Evolutionary conservation across 2,888 invertebrate species (phyloP).

Genomic region (Drosophila cracens): DNA sequence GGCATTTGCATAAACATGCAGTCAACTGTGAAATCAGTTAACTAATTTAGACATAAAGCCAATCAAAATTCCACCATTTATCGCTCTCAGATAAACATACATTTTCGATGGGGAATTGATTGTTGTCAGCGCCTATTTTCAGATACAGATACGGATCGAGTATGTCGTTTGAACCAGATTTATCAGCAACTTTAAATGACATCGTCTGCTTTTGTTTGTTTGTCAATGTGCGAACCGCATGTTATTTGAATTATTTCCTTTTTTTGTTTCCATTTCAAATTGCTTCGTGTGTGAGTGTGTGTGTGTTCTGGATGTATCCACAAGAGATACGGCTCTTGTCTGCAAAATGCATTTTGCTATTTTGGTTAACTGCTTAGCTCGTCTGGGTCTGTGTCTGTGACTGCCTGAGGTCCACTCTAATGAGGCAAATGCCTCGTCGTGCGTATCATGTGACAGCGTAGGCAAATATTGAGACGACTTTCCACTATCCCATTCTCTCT

Average conservation of each 20-base stretch:
- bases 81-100: conserved; percentile 12
- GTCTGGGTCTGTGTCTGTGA: background rate
- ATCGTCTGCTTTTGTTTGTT: conserved; percentile 48
- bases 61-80: conserved; percentile 21
- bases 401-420: conserved; percentile 40
- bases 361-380: conserved; percentile 39
- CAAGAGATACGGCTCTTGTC: conserved; percentile 27
- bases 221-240: conserved; percentile 64
- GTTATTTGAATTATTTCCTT: conserved; percentile 27
- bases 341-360: conserved; percentile 58
- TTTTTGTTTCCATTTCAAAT: conserved; percentile 74
- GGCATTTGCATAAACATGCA: conserved; percentile 43
- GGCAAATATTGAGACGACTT: conserved; percentile 53
- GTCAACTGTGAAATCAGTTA: conserved; percentile 53
- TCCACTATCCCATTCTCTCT: conserved; percentile 7
- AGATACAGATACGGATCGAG: conserved; percentile 26
- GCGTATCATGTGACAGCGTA: conserved; percentile 53
- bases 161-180: conserved; percentile 12
- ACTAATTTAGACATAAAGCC: conserved; percentile 57
- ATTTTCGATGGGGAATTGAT: conserved; percentile 17
- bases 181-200: conserved; percentile 54
- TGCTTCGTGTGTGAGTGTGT: conserved; percentile 19
- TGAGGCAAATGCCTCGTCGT: conserved; percentile 52
- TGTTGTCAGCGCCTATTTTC: conserved; percentile 25
- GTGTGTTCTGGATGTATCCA: conserved; percentile 19